Conservation (phyloP, 2,888 invertebrate genomes). For the Nomada fucata region DNA sequence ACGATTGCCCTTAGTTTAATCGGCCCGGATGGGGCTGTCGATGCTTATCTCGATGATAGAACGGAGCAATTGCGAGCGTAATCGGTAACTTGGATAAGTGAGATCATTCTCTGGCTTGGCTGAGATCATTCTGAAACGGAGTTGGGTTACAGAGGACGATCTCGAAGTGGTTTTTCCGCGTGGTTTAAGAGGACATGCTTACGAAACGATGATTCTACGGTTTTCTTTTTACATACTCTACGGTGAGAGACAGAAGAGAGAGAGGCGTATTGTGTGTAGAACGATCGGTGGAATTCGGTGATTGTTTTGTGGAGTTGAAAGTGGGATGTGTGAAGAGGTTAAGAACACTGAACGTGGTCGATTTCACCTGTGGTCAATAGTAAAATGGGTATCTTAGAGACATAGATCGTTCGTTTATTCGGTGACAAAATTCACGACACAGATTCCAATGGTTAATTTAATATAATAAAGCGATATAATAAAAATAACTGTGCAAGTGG, state of each 20-base stretch:
- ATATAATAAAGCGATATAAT: no score
- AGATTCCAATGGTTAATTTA: no score
- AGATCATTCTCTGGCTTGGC: conserved; percentile 1
- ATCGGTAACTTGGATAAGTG: conserved; percentile 13
- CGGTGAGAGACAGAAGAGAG: not conserved
- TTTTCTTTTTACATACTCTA: not conserved
- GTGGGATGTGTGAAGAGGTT: conserved; percentile 2
- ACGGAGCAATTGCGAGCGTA: conserved; percentile 28
- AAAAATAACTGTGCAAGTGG: no score
- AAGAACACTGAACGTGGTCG: not conserved
- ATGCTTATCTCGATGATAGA: conserved; percentile 12
- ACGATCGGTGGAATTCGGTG: not conserved
- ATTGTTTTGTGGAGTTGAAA: not conserved
- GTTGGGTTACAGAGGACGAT: not conserved
- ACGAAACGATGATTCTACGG: conserved; percentile 17
- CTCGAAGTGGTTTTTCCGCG: not conserved
- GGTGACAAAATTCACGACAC: no score
- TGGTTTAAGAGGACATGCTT: conserved; percentile 3
- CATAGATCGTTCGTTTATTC: no score
- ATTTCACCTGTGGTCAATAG: not conserved
- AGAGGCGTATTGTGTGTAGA: not conserved
- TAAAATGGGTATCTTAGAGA: not conserved
- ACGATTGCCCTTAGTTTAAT: not conserved
- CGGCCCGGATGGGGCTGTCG: not conserved
- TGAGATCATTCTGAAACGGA: conserved; percentile 12